These are phyloP conservation scores for Triplophysa dalaica DNA, from an alignment of 2,113 vertebrate species.

Conservation along the genomic window DNA sequence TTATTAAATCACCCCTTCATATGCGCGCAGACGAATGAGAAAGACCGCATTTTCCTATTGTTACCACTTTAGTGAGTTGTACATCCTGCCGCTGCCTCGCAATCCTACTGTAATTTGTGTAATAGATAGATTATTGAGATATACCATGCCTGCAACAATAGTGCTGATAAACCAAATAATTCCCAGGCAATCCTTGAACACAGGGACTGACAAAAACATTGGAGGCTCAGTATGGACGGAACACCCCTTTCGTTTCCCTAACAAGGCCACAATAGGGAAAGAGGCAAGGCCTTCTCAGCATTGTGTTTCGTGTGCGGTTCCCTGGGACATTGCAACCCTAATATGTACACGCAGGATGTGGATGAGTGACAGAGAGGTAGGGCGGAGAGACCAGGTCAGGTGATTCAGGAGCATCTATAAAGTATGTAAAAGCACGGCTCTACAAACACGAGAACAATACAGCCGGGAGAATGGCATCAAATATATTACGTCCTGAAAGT, in stretches of 20 bases:
- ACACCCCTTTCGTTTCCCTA: constrained; percentile 69
- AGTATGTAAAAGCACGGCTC: not conserved
- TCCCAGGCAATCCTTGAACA: constrained; percentile 51
- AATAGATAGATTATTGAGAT: constrained; percentile 50
- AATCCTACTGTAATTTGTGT: constrained; percentile 34
- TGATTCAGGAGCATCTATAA: not conserved
- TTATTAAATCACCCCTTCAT: not conserved
- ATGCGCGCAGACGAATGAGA: constrained; percentile 36
- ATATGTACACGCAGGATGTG: constrained; percentile 38
- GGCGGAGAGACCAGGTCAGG: not conserved
- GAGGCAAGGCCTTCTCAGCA: constrained; percentile 68
- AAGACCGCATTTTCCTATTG: constrained; percentile 39
- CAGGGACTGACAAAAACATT: constrained; percentile 37
- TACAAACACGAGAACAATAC: constrained; percentile 18
- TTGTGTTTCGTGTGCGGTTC: constrained; percentile 65
- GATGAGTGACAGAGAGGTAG: constrained; percentile 16
- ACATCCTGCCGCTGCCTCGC: constrained; percentile 46
- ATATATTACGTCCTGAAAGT: not conserved
- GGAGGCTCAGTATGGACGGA: constrained; percentile 56
- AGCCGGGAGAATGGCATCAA: not conserved
- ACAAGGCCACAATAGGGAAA: constrained; percentile 69
- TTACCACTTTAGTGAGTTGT: constrained; percentile 40
- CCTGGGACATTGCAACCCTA: constrained; percentile 38
- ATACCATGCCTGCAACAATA: constrained; percentile 51
- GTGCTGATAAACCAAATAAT: constrained; percentile 57